A percentile compares a stretch with the other conserved stretches of the same genome.
Conservation (phyloP, 2,888 invertebrate species). For the Volucella inanis region DNA sequence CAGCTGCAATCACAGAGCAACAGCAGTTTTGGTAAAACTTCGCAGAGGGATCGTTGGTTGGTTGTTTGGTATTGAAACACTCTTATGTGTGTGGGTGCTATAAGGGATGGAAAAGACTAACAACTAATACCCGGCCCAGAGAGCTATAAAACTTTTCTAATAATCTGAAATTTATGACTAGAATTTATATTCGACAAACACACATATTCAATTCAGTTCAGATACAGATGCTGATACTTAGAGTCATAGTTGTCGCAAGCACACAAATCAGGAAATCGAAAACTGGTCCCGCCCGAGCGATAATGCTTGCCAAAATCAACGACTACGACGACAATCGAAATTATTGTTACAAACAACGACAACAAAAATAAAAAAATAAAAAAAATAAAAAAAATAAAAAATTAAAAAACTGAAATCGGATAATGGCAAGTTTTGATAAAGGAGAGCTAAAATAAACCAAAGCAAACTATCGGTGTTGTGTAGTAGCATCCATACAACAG, state of each 20-base stretch:
- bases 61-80: background rate
- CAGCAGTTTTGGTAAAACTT: constrained; percentile 58
- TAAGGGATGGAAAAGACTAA: too few relatives aligned
- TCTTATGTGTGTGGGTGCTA: background rate
- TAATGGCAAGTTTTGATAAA: constrained; percentile 62
- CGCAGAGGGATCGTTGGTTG: background rate
- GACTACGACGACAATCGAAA: constrained; percentile 13
- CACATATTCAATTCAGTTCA: constrained; percentile 10
- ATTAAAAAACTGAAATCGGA: constrained; percentile 52
- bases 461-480: background rate
- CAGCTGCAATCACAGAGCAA: constrained; percentile 69
- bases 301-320: constrained; percentile 67
- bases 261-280: background rate
- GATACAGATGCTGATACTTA: too few relatives aligned
- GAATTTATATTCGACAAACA: constrained; percentile 69
- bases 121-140: constrained; percentile 2
- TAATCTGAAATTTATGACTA: constrained; percentile 74
- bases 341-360: constrained; percentile 59
- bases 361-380: too few relatives aligned
- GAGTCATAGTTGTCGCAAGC: background rate
- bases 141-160: constrained; percentile 73
- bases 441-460: constrained; percentile 57
- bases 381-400: too few relatives aligned
- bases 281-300: constrained; percentile 37
- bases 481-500: background rate